Base-by-base conservation (phyloP, 1,140 invertebrate species). In the Ericerus pela region DNA sequence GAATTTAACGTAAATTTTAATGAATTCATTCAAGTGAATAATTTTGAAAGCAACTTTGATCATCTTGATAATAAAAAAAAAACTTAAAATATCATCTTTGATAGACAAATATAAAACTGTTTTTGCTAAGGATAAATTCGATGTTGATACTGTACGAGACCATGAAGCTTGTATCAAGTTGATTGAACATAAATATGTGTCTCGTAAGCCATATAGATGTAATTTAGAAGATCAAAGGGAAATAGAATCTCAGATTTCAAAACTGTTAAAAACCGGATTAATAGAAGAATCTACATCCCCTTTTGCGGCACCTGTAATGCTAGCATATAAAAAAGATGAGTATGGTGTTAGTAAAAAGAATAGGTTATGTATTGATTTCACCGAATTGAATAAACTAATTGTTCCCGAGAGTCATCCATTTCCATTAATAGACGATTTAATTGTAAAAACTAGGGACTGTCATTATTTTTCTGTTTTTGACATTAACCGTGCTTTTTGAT, bases 401-500 rank as follows among this genome's bases (percentile, higher is more conserved):
- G 56, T 67, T 31, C 66, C 68, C 8, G 61, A 70, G 62, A 16
- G 61, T 14, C 65, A 70, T 62, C 69, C 65, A 12, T 70, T 69
- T 55, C 66, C 65, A 33, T 8, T 59, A 16, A 68, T 69, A 51
- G 67, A 68, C 2, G 65, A 69, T 51, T 29, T 65, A 57, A 59
- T 60, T 29, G 36, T 62, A 51, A 66, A 65, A 54, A 64, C 64
- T 47, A 62, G 62, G 58, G 60, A 65, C 51, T 69, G 63, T 27
- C 65, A 62, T 43, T 69, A 55, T 53, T 70, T 68, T 38, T 53
- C 67, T 16, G 65, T 58, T n/a, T 47, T 70, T 1, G 68, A 69
- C 53, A 64, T 69, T 28, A 69, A 68, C 59, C 68, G 65, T 10
- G 68, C 69, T 10, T 70, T 69, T 55, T 70, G 67, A 67, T 68